phyloP scores from a whole-genome alignment of 2,888 invertebrate genomes.

The Corbicula japonica region DNA sequence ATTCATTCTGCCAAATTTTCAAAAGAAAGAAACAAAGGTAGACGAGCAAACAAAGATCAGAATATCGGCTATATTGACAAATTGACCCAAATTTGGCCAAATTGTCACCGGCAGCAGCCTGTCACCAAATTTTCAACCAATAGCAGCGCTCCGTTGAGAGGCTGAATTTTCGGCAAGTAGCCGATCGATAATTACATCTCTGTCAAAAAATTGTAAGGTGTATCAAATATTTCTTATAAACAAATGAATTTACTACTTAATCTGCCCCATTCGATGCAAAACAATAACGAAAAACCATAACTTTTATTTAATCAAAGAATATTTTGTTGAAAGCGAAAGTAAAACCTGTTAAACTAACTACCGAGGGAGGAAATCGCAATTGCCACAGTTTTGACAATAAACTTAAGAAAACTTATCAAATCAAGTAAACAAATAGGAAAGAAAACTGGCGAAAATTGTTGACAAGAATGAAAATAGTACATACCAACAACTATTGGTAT shows the following conservation, averaged over 20 bases:
- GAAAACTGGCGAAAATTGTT: constrained; percentile 15
- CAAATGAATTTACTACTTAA: too few species aligned
- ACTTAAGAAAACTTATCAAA: constrained; percentile 54
- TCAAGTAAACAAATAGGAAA: constrained; percentile 1
- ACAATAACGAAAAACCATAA: too few species aligned
- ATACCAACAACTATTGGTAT: constrained; percentile 84
- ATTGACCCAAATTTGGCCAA: constrained; percentile 73
- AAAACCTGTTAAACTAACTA: constrained; percentile 26
- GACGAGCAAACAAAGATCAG: constrained; percentile 13
- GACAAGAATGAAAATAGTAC: constrained; percentile 57
- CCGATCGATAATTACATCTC: constrained; percentile 66
- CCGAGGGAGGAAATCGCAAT: constrained; percentile 63
- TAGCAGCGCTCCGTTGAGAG: constrained; percentile 39
- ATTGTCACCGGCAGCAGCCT: constrained; percentile 66
- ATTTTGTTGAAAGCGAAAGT: constrained; percentile 22
- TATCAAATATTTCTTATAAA: constrained; percentile 23
- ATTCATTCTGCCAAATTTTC: not conserved
- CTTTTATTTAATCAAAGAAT: too few species aligned
- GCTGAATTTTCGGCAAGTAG: constrained; percentile 60
- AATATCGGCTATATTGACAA: constrained; percentile 23
- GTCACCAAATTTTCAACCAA: constrained; percentile 50
- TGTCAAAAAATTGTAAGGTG: constrained; percentile 57
- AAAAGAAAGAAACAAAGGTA: constrained; percentile 16
- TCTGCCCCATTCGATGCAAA: too few species aligned
- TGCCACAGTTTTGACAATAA: constrained; percentile 82